Evolutionary conservation across 2,113 vertebrate species (phyloP).

Genomic region (Aldabrachelys gigantea): DNA sequence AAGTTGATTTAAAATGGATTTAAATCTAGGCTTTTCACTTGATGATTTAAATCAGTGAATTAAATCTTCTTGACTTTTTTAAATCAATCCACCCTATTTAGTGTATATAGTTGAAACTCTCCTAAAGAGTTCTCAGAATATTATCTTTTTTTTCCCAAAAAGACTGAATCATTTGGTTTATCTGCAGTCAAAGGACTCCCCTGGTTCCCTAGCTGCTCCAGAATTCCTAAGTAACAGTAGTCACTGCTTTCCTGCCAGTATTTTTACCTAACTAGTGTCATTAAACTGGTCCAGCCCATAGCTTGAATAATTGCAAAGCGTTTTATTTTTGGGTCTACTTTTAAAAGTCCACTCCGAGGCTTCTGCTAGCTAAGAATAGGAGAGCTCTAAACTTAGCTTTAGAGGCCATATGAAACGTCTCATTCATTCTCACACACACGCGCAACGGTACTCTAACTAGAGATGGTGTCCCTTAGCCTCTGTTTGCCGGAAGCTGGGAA

Average conservation of each 20-base stretch:
- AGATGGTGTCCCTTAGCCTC: too few species aligned
- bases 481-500: too few species aligned
- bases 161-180: neutral
- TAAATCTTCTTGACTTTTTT: too few species aligned
- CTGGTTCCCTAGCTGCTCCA: neutral
- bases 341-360: constrained; percentile 26
- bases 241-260: neutral
- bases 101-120: too few species aligned
- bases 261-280: neutral
- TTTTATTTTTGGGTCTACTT: constrained; percentile 42
- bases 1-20: too few species aligned
- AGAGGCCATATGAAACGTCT: neutral
- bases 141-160: too few species aligned
- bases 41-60: too few species aligned
- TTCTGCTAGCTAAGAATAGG: constrained; percentile 7
- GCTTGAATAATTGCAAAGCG: constrained; percentile 56
- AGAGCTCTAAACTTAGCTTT: constrained; percentile 23
- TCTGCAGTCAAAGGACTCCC: neutral
- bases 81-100: too few species aligned
- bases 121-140: too few species aligned
- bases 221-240: neutral
- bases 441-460: too few species aligned
- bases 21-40: too few species aligned
- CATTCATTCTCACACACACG: too few species aligned
- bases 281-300: constrained; percentile 43